A percentile compares a stretch with the other conserved stretches of the same genome.
Conservation (phyloP, 2,888 invertebrate genomes). For the Nephrotoma flavescens region DNA sequence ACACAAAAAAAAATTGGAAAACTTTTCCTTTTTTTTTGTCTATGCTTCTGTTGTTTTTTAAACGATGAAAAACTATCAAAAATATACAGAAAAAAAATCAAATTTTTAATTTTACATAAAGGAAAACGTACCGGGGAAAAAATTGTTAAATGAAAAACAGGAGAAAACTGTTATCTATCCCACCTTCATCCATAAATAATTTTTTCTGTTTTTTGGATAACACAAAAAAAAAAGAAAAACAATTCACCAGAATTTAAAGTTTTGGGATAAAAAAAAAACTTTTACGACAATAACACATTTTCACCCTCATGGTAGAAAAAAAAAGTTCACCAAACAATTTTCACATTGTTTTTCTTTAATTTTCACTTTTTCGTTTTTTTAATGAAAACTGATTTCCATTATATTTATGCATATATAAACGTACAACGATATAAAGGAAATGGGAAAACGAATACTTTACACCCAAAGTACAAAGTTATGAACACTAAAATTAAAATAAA, state of each 20-base stretch:
- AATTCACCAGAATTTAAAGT: background rate
- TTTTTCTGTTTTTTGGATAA: background rate
- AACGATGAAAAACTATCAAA: background rate
- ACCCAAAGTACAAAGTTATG: background rate
- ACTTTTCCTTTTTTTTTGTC: background rate
- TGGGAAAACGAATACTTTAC: background rate
- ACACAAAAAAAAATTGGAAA: too few relatives aligned
- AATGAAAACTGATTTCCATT: background rate
- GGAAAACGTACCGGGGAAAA: background rate
- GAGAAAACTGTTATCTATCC: background rate
- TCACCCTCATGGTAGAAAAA: background rate
- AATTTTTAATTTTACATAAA: background rate
- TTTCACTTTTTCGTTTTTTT: background rate
- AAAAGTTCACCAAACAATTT: background rate
- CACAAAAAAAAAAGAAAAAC: background rate
- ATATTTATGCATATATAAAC: background rate
- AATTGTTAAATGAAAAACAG: background rate
- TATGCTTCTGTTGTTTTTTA: background rate
- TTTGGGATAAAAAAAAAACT: background rate
- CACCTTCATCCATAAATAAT: background rate
- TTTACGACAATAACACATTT: background rate
- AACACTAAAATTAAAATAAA: background rate
- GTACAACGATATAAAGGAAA: background rate
- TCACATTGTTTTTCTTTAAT: background rate
- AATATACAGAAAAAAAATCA: background rate